Evolutionary conservation across 2,113 vertebrate genomes (phyloP).

Genomic region (Nycticebus coucang): DNA sequence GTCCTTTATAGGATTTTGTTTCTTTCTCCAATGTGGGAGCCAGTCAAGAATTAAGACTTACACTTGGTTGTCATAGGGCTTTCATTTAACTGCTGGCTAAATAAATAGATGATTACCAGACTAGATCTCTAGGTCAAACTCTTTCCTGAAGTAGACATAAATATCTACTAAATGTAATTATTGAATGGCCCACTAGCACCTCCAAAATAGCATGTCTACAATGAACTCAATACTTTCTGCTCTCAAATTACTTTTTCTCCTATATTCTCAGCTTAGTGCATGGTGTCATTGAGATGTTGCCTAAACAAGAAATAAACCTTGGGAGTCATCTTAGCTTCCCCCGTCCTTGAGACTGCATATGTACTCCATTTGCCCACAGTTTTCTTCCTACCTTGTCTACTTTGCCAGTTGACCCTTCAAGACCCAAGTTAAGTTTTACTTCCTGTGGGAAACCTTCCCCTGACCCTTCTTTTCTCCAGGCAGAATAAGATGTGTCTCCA

Average conservation of each 20-base stretch:
- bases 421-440: neutral
- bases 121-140: neutral
- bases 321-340: neutral
- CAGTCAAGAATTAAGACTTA: slow-evolving; percentile 11
- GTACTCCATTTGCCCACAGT: neutral
- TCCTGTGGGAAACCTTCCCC: neutral
- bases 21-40: neutral
- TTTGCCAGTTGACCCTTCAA: neutral
- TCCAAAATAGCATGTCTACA: slow-evolving; percentile 2
- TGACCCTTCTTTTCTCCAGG: neutral
- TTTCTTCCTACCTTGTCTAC: neutral
- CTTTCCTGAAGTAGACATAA: slow-evolving; percentile 35
- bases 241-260: slow-evolving; percentile 1
- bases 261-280: neutral
- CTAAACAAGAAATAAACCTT: neutral
- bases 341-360: neutral
- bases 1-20: neutral
- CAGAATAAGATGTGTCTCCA: neutral
- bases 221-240: neutral
- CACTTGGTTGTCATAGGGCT: neutral
- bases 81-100: neutral
- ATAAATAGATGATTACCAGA: neutral
- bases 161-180: slow-evolving; percentile 9
- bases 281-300: neutral
- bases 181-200: neutral